These are phyloP conservation scores for Danio jaintianensis DNA, from an alignment of 2,797 vertebrate species.

Conservation along the genomic window DNA sequence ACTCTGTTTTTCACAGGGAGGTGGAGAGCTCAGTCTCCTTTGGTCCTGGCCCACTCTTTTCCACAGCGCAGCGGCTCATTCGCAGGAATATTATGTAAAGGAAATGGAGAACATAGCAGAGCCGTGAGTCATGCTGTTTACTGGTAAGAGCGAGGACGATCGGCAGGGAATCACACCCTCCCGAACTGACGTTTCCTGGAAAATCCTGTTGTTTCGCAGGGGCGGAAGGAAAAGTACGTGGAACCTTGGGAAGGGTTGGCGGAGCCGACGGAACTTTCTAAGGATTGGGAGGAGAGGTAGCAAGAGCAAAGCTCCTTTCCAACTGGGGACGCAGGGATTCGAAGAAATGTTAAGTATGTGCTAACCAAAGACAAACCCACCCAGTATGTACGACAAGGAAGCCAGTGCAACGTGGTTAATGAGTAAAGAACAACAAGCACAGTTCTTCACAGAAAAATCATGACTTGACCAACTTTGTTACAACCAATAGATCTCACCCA, in stretches of 20 bases:
- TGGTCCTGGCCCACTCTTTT: constrained; percentile 56
- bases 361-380: constrained; percentile 61
- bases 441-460: constrained; percentile 3
- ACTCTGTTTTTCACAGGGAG: constrained; percentile 64
- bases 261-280: constrained; percentile 68
- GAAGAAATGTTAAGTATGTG: constrained; percentile 76
- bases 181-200: constrained; percentile 82
- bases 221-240: constrained; percentile 82
- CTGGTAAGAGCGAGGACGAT: constrained; percentile 78
- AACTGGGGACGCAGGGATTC: constrained; percentile 62
- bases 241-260: constrained; percentile 75
- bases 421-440: constrained; percentile 35
- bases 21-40: constrained; percentile 60
- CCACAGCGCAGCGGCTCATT: constrained; percentile 76
- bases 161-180: constrained; percentile 83
- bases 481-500: neutral
- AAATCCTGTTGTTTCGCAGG: constrained; percentile 81
- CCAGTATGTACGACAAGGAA: constrained; percentile 47
- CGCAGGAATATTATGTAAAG: constrained; percentile 79
- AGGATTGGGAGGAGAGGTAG: constrained; percentile 75
- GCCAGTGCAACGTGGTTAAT: constrained; percentile 42
- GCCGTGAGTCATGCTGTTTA: constrained; percentile 85
- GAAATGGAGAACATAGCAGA: constrained; percentile 81
- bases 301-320: constrained; percentile 65
- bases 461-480: neutral